phyloP scores from a whole-genome alignment of 2,797 vertebrate genomes.

The Champsocephalus gunnari region DNA sequence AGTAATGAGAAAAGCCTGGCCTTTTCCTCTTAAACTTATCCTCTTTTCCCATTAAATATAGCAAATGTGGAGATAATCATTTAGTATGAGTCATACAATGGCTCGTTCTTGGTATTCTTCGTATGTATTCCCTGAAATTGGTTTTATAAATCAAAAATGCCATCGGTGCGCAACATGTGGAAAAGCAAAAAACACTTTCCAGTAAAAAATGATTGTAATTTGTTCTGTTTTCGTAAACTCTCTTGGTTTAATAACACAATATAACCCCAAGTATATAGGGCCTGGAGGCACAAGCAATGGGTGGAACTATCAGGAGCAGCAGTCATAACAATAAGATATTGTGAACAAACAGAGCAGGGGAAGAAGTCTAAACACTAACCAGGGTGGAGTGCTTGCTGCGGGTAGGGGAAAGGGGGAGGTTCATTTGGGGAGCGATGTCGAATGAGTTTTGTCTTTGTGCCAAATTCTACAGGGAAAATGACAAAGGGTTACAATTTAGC shows the following conservation, averaged over 20 bases:
- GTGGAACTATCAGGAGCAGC: conserved; percentile 28
- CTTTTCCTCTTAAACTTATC: neutral
- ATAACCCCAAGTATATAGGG: conserved; percentile 4
- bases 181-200: no score
- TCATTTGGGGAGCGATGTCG: conserved; percentile 84
- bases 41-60: conserved; percentile 2
- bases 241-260: conserved; percentile 12
- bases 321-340: conserved; percentile 38
- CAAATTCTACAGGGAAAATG: conserved; percentile 81
- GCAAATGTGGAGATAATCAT: conserved; percentile 1
- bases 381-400: conserved; percentile 87
- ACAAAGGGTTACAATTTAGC: conserved; percentile 44
- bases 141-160: conserved; percentile 16
- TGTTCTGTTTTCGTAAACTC: no score
- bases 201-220: no score
- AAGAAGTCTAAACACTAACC: conserved; percentile 81
- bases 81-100: conserved; percentile 27
- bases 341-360: conserved; percentile 53
- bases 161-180: neutral
- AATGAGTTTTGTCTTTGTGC: conserved; percentile 85
- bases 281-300: conserved; percentile 12
- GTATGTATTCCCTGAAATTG: conserved; percentile 24
- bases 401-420: conserved; percentile 81
- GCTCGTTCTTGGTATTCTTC: conserved; percentile 11
- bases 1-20: neutral